Conservation (phyloP, 2,888 invertebrate species). For the Cyaniris semiargus region DNA sequence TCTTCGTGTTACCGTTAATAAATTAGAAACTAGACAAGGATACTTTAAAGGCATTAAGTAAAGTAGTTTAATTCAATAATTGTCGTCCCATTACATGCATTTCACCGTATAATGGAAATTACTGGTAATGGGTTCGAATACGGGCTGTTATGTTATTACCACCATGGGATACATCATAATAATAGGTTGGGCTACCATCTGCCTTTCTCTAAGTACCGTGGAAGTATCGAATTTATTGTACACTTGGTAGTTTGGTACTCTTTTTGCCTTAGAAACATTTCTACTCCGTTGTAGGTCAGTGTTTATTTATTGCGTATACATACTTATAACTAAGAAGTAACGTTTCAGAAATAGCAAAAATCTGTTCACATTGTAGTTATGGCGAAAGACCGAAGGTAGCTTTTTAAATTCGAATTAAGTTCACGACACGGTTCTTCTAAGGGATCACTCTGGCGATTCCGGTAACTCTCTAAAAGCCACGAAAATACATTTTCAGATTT, state of each 20-base stretch:
- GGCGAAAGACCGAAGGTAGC: too few species aligned
- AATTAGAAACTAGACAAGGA: constrained; percentile 18
- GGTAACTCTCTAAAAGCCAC: too few species aligned
- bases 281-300: neutral
- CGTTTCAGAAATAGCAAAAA: too few species aligned
- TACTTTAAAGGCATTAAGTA: constrained; percentile 13
- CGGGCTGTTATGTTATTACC: constrained; percentile 22
- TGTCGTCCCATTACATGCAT: constrained; percentile 11
- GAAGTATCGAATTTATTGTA: constrained; percentile 1
- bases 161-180: constrained; percentile 18
- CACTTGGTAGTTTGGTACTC: neutral
- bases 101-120: constrained; percentile 10
- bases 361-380: too few species aligned
- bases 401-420: too few species aligned
- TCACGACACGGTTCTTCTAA: too few species aligned
- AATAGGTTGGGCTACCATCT: constrained; percentile 13
- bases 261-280: neutral
- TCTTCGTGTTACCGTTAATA: neutral
- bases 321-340: too few species aligned
- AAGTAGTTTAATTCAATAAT: constrained; percentile 18
- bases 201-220: constrained; percentile 1
- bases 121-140: constrained; percentile 2
- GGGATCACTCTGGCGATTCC: too few species aligned
- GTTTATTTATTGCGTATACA: neutral
- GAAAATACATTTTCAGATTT: neutral